phyloP scores from a whole-genome alignment of 2,888 invertebrate species.

The Folsomia candida region DNA sequence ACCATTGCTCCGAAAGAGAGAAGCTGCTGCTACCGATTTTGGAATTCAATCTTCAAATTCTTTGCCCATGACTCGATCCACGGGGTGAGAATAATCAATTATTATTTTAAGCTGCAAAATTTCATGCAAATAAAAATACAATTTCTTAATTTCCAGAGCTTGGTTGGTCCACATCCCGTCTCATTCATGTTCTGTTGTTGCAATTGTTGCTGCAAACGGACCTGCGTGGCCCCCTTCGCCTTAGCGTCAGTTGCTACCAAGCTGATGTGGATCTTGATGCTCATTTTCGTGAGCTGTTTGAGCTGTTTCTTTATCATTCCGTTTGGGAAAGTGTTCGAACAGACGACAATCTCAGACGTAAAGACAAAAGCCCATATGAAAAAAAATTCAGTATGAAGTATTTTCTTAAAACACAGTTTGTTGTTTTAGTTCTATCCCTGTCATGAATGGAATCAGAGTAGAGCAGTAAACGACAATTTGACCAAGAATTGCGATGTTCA shows the following conservation, averaged over 20 bases:
- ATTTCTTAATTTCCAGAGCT: conserved; percentile 25
- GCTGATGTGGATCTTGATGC: conserved; percentile 35
- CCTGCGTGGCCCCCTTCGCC: conserved; percentile 20
- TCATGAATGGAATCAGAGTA: not conserved
- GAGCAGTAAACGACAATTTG: not conserved
- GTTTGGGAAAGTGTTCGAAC: not conserved
- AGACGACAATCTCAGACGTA: conserved; percentile 3
- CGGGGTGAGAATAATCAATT: conserved; percentile 22
- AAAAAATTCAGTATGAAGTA: not conserved
- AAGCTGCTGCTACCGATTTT: conserved; percentile 17
- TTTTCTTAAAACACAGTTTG: not conserved
- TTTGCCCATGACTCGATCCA: conserved; percentile 30
- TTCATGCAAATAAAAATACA: not conserved
- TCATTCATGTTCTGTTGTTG: conserved; percentile 29
- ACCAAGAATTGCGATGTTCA: conserved; percentile 20
- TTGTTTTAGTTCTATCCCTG: conserved; percentile 27
- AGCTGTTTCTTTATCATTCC: conserved; percentile 32
- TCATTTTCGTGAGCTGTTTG: conserved; percentile 20
- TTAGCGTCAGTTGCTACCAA: conserved; percentile 38
- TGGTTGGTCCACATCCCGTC: conserved; percentile 37
- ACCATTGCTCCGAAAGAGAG: not conserved
- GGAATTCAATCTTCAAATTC: conserved; percentile 12
- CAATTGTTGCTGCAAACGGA: conserved; percentile 10
- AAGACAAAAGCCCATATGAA: not conserved
- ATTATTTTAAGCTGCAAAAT: not conserved